phyloP scores from a whole-genome alignment of 2,797 vertebrate genomes.

The Bradypus variegatus region DNA sequence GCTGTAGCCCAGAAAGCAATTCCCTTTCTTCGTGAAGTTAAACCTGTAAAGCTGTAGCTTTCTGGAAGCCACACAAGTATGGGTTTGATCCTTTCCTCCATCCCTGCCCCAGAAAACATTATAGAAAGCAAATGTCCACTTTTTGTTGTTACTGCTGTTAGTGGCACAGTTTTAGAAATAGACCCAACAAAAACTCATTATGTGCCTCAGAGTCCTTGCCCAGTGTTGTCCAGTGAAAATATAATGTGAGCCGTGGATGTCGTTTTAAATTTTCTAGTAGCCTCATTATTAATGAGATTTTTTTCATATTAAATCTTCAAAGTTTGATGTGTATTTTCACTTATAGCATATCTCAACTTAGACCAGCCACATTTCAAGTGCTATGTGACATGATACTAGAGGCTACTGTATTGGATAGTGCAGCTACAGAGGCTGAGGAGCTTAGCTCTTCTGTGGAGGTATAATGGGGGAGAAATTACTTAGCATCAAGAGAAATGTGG shows the following conservation, averaged over 20 bases:
- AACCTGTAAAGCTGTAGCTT: slow-evolving; percentile 15
- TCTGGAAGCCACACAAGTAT: not conserved
- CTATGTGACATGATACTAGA: not conserved
- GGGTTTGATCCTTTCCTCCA: not conserved
- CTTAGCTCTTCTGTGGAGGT: not conserved
- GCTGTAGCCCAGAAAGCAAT: not conserved
- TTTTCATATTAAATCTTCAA: not conserved
- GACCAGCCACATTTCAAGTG: not conserved
- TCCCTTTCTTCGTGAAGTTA: not conserved
- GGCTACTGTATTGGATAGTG: not conserved
- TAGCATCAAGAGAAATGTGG: not conserved
- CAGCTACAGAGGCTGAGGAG: not conserved
- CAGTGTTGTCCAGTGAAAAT: not conserved
- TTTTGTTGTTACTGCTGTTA: not conserved
- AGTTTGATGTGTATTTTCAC: not conserved
- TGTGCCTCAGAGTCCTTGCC: not conserved
- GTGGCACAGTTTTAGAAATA: not conserved
- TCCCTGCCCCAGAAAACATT: not conserved
- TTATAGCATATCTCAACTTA: not conserved
- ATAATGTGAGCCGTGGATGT: not conserved
- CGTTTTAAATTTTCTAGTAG: not conserved
- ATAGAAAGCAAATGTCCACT: not conserved
- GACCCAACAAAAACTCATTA: not conserved
- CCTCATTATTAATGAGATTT: not conserved
- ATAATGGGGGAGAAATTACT: not conserved